Evolutionary conservation across 2,113 vertebrate species (phyloP).

Genomic region (Callaeas wilsoni): DNA sequence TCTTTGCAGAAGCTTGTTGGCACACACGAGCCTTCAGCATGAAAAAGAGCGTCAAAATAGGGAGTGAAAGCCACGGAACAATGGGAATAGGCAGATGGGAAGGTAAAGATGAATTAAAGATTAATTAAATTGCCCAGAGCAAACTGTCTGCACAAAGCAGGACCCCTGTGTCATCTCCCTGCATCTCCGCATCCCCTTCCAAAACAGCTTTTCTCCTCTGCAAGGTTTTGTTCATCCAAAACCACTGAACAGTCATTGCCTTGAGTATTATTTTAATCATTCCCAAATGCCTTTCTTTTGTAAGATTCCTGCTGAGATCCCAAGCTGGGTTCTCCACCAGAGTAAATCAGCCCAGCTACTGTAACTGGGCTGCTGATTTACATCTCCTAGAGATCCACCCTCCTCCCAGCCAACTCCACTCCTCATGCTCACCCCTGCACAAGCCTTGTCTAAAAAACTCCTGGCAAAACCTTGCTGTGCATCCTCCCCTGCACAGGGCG

Average conservation of each 20-base stretch:
- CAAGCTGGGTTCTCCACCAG: neutral
- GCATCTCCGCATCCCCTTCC: neutral
- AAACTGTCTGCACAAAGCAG: neutral
- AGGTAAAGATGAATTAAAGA: neutral
- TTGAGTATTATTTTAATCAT: neutral
- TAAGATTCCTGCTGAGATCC: neutral
- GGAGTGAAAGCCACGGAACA: neutral
- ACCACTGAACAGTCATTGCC: neutral
- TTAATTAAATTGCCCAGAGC: neutral
- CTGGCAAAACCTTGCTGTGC: neutral
- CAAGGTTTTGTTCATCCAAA: neutral
- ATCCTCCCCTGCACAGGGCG: conserved; percentile 5
- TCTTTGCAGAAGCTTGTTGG: neutral
- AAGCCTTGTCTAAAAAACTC: neutral
- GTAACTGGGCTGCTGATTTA: neutral
- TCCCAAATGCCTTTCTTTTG: neutral
- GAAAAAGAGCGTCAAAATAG: neutral
- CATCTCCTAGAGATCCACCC: neutral
- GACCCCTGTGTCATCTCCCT: neutral
- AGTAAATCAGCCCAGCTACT: neutral
- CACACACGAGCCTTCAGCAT: accelerated
- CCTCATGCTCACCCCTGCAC: accelerated
- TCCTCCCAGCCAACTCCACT: neutral
- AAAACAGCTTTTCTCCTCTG: neutral
- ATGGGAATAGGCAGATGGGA: neutral